Evolutionary conservation across 2,888 invertebrate genomes (phyloP), one percentile per base, ranked within the genome.

Genomic region (Parelbella ahira): DNA sequence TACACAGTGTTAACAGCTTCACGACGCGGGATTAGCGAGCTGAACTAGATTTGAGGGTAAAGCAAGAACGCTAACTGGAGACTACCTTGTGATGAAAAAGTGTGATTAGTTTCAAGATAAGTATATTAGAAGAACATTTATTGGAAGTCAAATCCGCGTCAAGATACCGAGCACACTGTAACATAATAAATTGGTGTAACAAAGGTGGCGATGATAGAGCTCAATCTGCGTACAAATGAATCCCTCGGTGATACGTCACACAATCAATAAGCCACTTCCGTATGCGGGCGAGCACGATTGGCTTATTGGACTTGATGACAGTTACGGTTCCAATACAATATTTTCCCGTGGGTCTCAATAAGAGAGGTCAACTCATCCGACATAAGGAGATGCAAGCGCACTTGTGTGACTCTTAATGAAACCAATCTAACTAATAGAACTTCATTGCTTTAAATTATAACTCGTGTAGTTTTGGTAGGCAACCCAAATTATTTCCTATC

Each of bases 181-280:
- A n/a, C n/a, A n/a, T n/a, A n/a, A n/a, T n/a, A n/a, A n/a, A n/a
- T n/a, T n/a, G n/a, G n/a, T n/a, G n/a, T n/a, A n/a, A n/a, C n/a
- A n/a, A n/a, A n/a, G n/a, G n/a, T n/a, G 49, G 58, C 54, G 58
- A 53, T 51, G 56, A 56, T 36, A 64, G 64, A 58, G 54, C 50
- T 54, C 59, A 68, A 66, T 72, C 67, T 68, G 59, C 58, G 57
- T 54, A 56, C 56, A 58, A 53, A 60, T 58, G 58, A 57, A 62
- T 65, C 68, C 74, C 76, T 73, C 66, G 53, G 53, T 54, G 57
- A 61, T 57, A 58, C 63, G 60, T 65, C 65, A 63, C 62, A 70
- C 72, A 68, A 79, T 75, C 78, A 82, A 83, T 79, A 73, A 77
- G 67, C 63, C 55, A 70, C 82, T 82, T 86, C 86, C 84, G 80